These are phyloP conservation scores for Coenobita brevimanus DNA, from an alignment of 1,140 invertebrate species.

Conservation along the genomic window DNA sequence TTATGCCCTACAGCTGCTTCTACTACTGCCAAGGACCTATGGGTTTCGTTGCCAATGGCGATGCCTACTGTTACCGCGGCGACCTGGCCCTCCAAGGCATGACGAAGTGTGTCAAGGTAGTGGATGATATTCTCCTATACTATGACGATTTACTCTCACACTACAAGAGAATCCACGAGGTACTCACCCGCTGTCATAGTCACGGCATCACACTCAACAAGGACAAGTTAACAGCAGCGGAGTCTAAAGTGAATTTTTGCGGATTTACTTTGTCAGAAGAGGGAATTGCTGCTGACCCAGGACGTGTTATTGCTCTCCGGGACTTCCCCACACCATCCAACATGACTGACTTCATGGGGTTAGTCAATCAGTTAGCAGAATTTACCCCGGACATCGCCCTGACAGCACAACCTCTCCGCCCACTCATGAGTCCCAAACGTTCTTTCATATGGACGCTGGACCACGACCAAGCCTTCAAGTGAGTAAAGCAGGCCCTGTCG, in stretches of 20 bases:
- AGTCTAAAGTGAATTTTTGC: not conserved
- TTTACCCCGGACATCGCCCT: not conserved
- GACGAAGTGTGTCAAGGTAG: no score
- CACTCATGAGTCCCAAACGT: not conserved
- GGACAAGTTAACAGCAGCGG: not conserved
- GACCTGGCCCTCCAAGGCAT: no score
- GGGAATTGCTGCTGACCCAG: not conserved
- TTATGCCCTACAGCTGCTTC: not conserved
- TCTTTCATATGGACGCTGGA: not conserved
- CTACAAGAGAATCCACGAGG: not conserved
- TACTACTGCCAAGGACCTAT: not conserved
- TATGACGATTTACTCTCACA: no score
- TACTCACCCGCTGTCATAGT: not conserved
- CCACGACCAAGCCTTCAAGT: not conserved
- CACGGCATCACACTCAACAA: conserved; percentile 20
- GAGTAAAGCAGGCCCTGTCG: no score
- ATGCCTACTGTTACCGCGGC: not conserved
- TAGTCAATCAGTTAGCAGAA: no score
- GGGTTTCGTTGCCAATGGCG: not conserved
- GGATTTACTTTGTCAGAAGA: not conserved
- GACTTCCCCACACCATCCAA: not conserved
- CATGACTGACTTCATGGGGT: not conserved
- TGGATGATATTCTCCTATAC: no score
- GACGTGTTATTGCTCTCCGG: not conserved
- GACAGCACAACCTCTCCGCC: not conserved